These are phyloP conservation scores for Glaucopsyche alexis DNA, from an alignment of 2,888 invertebrate genomes.

Conservation along the genomic window DNA sequence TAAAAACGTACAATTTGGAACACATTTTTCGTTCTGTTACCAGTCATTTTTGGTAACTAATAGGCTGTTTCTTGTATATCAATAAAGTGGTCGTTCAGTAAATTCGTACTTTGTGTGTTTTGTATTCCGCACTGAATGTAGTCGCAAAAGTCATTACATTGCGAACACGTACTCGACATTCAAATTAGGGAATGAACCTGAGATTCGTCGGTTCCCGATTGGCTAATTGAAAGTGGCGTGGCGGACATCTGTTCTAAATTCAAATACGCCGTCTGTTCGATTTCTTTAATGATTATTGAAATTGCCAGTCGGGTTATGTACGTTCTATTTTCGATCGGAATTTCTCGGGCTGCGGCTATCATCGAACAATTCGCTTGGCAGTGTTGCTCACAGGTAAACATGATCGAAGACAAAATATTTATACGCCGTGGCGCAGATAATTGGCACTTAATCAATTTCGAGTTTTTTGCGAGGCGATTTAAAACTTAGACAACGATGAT, in stretches of 20 bases:
- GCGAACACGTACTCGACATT: slow-evolving; percentile 53
- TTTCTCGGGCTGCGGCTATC: slow-evolving; percentile 48
- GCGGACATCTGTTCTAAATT: slow-evolving; percentile 59
- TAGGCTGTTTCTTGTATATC: slow-evolving; percentile 12
- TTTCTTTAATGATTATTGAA: slow-evolving; percentile 74
- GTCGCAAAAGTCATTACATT: slow-evolving; percentile 30
- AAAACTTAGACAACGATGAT: slow-evolving; percentile 20
- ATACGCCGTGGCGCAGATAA: slow-evolving; percentile 24
- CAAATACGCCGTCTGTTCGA: slow-evolving; percentile 57
- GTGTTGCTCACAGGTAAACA: slow-evolving; percentile 31
- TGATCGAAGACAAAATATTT: slow-evolving; percentile 28
- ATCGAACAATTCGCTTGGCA: slow-evolving; percentile 37
- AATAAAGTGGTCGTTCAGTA: slow-evolving; percentile 13
- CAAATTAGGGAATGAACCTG: slow-evolving; percentile 56
- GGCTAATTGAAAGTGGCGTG: slow-evolving; percentile 58
- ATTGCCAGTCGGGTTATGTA: slow-evolving; percentile 59
- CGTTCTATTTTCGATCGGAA: slow-evolving; percentile 65
- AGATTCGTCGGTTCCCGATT: slow-evolving; percentile 51
- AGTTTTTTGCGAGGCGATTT: slow-evolving; percentile 21
- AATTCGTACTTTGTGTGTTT: slow-evolving; percentile 14
- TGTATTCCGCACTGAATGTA: neutral
- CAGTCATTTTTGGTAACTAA: slow-evolving; percentile 34
- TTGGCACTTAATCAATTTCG: slow-evolving; percentile 31
- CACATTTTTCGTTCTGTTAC: slow-evolving; percentile 30
- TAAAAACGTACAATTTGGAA: slow-evolving; percentile 35